Evolutionary conservation across 2,797 vertebrate species (phyloP).

Genomic region (Micropoecilia bifurca): DNA sequence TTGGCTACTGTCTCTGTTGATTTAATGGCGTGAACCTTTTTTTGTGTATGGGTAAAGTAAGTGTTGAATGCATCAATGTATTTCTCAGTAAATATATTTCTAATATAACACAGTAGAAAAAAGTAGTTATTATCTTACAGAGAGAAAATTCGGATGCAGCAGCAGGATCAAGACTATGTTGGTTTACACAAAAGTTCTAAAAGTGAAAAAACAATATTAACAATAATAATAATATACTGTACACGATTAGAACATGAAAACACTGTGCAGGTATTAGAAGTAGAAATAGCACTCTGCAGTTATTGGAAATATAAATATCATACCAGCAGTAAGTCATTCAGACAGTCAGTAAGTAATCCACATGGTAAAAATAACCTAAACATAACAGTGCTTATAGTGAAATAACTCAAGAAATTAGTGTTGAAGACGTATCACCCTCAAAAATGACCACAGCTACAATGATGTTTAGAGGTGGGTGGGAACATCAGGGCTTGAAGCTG

Average conservation of each 20-base stretch:
- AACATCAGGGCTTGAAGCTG: neutral
- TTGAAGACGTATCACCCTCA: neutral
- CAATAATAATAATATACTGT: too few relatives aligned
- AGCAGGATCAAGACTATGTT: too few relatives aligned
- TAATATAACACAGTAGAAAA: neutral
- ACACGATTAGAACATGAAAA: too few relatives aligned
- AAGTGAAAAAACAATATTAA: too few relatives aligned
- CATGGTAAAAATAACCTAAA: neutral
- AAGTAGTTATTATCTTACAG: too few relatives aligned
- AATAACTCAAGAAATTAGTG: neutral
- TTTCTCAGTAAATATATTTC: constrained; percentile 15
- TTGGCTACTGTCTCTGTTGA: constrained; percentile 69
- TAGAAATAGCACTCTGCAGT: too few relatives aligned
- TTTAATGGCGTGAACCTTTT: constrained; percentile 51
- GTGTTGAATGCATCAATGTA: neutral
- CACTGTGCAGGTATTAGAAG: too few relatives aligned
- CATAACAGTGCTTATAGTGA: neutral
- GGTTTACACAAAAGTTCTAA: too few relatives aligned
- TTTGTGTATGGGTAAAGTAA: neutral
- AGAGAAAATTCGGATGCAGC: too few relatives aligned
- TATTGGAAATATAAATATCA: too few relatives aligned
- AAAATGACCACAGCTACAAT: neutral
- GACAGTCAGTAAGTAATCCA: neutral
- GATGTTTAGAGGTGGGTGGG: neutral
- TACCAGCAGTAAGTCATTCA: neutral